Evolutionary conservation across 2,113 vertebrate genomes (phyloP).

Genomic region (Siniperca chuatsi): DNA sequence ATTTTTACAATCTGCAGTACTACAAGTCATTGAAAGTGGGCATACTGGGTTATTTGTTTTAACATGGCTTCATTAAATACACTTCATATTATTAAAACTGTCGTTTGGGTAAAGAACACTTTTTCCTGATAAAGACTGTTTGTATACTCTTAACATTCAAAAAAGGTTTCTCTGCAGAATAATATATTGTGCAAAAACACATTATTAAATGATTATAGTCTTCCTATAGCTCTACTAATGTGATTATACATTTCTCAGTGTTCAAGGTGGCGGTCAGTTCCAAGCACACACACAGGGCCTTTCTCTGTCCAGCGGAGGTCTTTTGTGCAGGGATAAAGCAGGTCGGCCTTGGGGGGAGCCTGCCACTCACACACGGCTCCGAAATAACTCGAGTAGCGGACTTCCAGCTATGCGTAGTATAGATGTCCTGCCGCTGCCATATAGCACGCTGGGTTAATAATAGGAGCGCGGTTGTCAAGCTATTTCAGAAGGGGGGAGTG

Average conservation of each 20-base stretch:
- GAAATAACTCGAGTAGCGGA: constrained; percentile 69
- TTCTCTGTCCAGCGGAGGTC: constrained; percentile 29
- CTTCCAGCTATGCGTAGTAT: constrained; percentile 69
- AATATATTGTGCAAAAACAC: not conserved
- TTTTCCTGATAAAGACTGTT: not conserved
- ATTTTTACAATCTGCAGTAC: not conserved
- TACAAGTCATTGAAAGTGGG: not conserved
- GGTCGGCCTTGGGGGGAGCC: constrained; percentile 17
- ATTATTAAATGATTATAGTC: not conserved
- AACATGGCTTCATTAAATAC: not conserved
- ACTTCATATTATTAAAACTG: not conserved
- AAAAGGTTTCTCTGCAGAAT: not conserved
- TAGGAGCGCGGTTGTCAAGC: constrained; percentile 74
- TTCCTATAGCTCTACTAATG: not conserved
- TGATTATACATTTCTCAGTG: constrained; percentile 10
- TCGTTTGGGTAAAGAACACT: not conserved
- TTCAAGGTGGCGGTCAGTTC: not conserved
- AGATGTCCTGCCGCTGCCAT: constrained; percentile 57
- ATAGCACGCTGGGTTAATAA: constrained; percentile 76
- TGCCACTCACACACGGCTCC: constrained; percentile 62
- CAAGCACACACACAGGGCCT: not conserved
- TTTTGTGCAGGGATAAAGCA: constrained; percentile 57
- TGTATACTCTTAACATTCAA: not conserved
- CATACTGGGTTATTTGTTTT: not conserved
- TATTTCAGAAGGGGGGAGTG: constrained; percentile 81